These are phyloP conservation scores for Oncorhynchus kisutch DNA, from an alignment of 2,113 vertebrate genomes.

Conservation along the genomic window DNA sequence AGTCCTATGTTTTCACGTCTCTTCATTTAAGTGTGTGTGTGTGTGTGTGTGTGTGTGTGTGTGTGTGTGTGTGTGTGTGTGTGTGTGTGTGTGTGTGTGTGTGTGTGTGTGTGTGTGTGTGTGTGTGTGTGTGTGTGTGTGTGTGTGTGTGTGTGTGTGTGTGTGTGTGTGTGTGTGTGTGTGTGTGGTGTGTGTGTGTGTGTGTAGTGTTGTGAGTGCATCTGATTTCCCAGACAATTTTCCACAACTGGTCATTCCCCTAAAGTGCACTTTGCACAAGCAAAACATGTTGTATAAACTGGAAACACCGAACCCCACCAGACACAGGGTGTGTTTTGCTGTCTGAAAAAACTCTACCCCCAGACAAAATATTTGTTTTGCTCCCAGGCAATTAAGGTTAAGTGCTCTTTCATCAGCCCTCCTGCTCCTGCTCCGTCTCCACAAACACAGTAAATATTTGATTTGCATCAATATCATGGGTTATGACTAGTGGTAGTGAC, in stretches of 20 bases:
- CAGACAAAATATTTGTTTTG: conserved; percentile 15
- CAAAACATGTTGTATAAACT: background rate
- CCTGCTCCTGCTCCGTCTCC: background rate
- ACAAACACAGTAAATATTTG: conserved; percentile 50
- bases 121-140: background rate
- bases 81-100: too few relatives aligned
- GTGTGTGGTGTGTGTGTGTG: too few relatives aligned
- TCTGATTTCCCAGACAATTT: background rate
- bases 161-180: too few relatives aligned
- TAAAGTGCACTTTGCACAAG: background rate
- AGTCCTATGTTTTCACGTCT: background rate
- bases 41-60: too few relatives aligned
- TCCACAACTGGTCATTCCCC: conserved; percentile 5
- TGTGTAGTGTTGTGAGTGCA: background rate
- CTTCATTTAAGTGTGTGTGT: too few relatives aligned
- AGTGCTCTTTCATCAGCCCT: conserved; percentile 22
- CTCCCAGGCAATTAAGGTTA: conserved; percentile 16
- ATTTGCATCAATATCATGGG: conserved; percentile 32
- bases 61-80: too few relatives aligned
- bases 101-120: too few relatives aligned
- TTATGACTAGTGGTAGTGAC: conserved; percentile 11
- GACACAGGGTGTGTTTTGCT: background rate
- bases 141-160: background rate
- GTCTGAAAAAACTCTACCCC: background rate
- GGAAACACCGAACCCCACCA: background rate